Percentiles rank a stretch among this genome's conserved stretches.
These are phyloP conservation scores for Noctua fimbriata DNA, from an alignment of 2,888 invertebrate genomes.

Conservation along the genomic window DNA sequence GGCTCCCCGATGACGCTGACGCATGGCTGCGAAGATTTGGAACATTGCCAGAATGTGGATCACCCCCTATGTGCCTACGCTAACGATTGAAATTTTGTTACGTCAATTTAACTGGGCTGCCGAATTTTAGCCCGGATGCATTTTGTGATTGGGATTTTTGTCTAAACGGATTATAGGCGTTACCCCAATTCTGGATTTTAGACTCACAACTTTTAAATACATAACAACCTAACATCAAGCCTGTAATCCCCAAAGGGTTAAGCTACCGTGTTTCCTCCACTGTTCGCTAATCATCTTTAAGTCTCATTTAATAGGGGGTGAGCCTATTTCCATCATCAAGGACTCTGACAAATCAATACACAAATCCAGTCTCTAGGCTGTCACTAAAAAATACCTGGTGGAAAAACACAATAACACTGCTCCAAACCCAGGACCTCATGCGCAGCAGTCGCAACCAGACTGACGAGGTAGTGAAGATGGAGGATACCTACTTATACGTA, in stretches of 20 bases:
- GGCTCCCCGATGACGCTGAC: slow-evolving; percentile 66
- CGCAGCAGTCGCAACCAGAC: not conserved
- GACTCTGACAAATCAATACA: not conserved
- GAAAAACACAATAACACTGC: not conserved
- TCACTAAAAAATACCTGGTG: not conserved
- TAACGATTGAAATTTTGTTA: slow-evolving; percentile 33
- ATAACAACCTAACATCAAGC: not conserved
- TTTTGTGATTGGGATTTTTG: slow-evolving; percentile 5
- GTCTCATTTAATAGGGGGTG: not conserved
- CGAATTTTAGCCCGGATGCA: slow-evolving; percentile 5
- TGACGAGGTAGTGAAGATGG: not conserved
- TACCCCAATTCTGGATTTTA: not conserved
- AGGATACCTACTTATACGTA: not conserved
- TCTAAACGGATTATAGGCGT: not conserved
- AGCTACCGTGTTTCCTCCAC: not conserved
- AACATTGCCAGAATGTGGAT: slow-evolving; percentile 66
- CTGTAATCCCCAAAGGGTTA: not conserved
- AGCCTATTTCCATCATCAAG: not conserved
- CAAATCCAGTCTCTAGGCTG: not conserved
- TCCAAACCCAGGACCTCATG: not conserved
- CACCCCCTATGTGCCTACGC: slow-evolving; percentile 14
- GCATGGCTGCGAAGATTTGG: slow-evolving; percentile 67
- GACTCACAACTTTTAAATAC: not conserved
- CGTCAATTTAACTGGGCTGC: slow-evolving; percentile 1
- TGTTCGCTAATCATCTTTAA: not conserved